Percentiles rank a stretch among this genome's conserved stretches.
Conservation (phyloP, 2,113 vertebrate species). For the Odontophorus gujanensis region DNA sequence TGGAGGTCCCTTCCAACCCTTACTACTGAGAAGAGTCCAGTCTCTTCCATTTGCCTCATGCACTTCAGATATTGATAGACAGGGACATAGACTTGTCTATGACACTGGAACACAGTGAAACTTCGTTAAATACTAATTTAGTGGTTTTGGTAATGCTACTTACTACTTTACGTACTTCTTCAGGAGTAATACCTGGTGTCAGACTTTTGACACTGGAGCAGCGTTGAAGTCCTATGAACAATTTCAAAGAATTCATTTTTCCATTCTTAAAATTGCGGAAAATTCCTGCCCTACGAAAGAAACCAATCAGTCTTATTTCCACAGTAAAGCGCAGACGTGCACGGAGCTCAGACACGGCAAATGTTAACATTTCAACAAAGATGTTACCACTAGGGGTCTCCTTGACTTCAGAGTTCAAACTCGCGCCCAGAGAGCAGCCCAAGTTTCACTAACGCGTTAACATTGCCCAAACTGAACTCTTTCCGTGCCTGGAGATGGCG, state of each 20-base stretch:
- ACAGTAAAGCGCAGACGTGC: rapidly evolving
- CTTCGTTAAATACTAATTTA: background rate
- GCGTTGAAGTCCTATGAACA: rapidly evolving
- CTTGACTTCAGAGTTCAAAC: background rate
- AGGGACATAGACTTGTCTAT: background rate
- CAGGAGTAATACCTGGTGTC: rapidly evolving
- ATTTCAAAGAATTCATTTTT: background rate
- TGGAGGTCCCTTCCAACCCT: too few relatives aligned
- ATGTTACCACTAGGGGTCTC: background rate
- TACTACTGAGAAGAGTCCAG: too few relatives aligned
- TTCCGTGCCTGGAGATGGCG: background rate
- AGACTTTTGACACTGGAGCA: too few relatives aligned
- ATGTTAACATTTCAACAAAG: too few relatives aligned
- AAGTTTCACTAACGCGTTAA: background rate
- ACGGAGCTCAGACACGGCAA: rapidly evolving
- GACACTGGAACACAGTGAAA: background rate
- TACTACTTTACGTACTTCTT: background rate
- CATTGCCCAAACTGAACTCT: background rate
- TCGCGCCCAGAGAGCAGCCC: background rate
- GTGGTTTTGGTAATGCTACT: too few relatives aligned
- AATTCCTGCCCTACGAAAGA: background rate
- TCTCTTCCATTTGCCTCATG: too few relatives aligned
- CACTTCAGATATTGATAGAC: too few relatives aligned
- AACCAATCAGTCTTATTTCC: background rate
- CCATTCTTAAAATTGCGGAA: background rate